Evolutionary conservation across 1,140 invertebrate species (phyloP), one percentile per base, ranked within the genome.

Genomic region (Eufriesea mexicana): DNA sequence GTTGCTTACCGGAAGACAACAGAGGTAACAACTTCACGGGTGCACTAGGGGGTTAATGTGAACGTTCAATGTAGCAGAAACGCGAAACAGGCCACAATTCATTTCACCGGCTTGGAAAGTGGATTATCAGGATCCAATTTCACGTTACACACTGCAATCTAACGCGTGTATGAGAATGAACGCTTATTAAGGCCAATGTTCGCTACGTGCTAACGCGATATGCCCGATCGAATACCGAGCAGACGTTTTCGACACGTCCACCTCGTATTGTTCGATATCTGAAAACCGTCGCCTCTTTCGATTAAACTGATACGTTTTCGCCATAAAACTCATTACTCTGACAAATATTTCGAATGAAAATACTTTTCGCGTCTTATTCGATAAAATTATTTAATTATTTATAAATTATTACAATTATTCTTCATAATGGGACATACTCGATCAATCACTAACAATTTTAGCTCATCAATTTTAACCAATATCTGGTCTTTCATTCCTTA

Each of bases 71-170:
- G 78, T 59, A 25, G 23, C 57, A 73, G 47, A 62, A 74, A 73
- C 49, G 57, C 49, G 68, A 51, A 79, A 54, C 59, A 73, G 70
- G 18, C 47, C 35, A 23, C 70, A 64, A 80, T 80, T 80, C 70
- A 80, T 73, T 80, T 51, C 70, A 45, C 70, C 35, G 28, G 70
- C 28, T 61, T 25, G 70, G 47, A 80, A 80, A 80, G 57, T 80
- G 78, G 70, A 74, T 80, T 80, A 80, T 80, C 70, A 73, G 49
- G 59, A 80, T 73, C 78, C 78, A 80, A 80, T 80, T 80, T 64
- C 78, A 45, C 68, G 57, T 79, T 72, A 79, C 77, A 72, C 67
- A 62, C 68, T 73, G 67, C 78, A 45, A 80, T 73, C 57, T 62
- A 54, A 72, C 72, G 47, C 68, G 45, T 54, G 57, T 80, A 73